These are phyloP conservation scores for Aegithalos caudatus DNA, from an alignment of 2,113 vertebrate genomes.

Conservation along the genomic window DNA sequence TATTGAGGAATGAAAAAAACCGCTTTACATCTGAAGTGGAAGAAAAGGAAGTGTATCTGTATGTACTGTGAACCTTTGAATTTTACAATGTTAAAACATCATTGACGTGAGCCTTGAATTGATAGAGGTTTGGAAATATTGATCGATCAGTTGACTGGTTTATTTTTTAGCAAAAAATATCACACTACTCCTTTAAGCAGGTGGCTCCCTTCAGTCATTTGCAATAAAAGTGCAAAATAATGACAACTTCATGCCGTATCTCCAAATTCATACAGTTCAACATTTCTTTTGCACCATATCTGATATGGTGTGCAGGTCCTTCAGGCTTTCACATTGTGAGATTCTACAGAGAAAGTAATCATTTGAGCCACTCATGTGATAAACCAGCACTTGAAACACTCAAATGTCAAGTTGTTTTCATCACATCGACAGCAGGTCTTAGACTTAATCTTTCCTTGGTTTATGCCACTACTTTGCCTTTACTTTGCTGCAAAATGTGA, in stretches of 20 bases:
- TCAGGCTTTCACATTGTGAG: constrained; percentile 43
- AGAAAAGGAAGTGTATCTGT: background rate
- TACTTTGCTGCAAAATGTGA: constrained; percentile 47
- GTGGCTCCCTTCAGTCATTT: background rate
- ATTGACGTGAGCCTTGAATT: background rate
- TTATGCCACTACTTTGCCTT: constrained; percentile 50
- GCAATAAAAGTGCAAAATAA: background rate
- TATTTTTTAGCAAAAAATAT: background rate
- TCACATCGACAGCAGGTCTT: constrained; percentile 63
- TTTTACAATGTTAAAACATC: background rate
- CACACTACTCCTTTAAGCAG: background rate
- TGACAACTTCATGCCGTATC: background rate
- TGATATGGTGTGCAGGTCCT: background rate
- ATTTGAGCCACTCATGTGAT: constrained; percentile 60
- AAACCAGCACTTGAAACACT: constrained; percentile 69
- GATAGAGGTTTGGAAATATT: background rate
- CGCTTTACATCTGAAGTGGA: background rate
- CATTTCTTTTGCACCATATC: background rate
- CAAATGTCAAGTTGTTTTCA: constrained; percentile 78
- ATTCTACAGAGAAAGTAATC: constrained; percentile 61
- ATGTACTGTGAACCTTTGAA: background rate
- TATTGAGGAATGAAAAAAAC: background rate
- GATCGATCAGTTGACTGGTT: accelerated
- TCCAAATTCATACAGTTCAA: background rate
- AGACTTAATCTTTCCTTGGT: constrained; percentile 52